These are phyloP conservation scores for Lasioglossum vierecki DNA, from an alignment of 2,888 invertebrate genomes.

Conservation along the genomic window DNA sequence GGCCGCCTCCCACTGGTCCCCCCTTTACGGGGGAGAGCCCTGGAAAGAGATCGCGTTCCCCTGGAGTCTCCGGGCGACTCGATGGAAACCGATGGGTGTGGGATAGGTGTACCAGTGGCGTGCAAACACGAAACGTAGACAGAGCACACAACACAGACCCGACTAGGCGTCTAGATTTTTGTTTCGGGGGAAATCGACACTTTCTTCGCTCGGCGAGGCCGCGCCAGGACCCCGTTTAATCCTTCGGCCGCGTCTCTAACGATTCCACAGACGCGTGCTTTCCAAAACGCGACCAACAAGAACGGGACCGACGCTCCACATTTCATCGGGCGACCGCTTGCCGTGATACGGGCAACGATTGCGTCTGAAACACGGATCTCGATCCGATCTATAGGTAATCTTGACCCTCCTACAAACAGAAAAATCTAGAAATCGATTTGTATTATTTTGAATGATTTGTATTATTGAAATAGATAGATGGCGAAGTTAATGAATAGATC, in stretches of 20 bases:
- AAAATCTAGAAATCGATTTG: neutral
- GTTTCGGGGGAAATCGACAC: constrained; percentile 70
- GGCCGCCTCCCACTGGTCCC: constrained; percentile 66
- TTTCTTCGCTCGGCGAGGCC: constrained; percentile 61
- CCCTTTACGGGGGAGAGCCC: neutral
- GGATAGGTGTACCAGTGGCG: constrained; percentile 30
- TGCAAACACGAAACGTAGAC: constrained; percentile 34
- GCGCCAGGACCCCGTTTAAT: neutral
- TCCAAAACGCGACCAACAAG: constrained; percentile 70
- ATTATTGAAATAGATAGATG: too few species aligned
- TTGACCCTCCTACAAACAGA: neutral
- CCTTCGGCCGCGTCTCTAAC: neutral
- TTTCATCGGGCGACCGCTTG: constrained; percentile 11
- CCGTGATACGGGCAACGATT: neutral
- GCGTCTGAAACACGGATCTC: neutral
- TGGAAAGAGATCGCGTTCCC: constrained; percentile 44
- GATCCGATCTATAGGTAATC: neutral
- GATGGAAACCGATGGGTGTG: constrained; percentile 48
- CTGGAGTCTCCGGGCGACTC: constrained; percentile 15
- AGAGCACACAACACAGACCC: neutral
- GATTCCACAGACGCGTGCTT: constrained; percentile 50
- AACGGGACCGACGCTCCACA: constrained; percentile 56
- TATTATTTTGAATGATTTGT: too few species aligned
- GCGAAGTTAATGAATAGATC: too few species aligned
- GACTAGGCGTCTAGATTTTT: constrained; percentile 52